Base-by-base conservation (phyloP, 2,113 vertebrate genomes). In the Desmodus rotundus region DNA sequence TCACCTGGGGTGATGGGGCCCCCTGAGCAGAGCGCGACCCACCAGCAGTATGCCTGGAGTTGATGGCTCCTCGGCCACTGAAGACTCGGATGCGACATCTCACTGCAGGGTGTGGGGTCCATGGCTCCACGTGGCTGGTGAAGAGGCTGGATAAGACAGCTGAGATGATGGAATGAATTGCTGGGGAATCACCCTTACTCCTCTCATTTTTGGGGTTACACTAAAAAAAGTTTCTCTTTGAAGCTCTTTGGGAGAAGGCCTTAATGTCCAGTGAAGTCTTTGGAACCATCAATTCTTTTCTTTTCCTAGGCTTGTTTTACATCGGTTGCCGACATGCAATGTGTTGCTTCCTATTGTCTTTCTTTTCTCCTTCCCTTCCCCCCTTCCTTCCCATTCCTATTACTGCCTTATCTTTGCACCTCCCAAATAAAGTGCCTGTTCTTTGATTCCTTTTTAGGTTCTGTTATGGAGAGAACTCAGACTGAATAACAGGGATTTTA, bases 31-130 rank as follows among this genome's bases (percentile, higher is more conserved):
- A 15, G 12, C 31, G 17, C 22, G 38, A 5, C 11, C n/a, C 58
- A 14, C 7, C 4, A 36, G 38, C 28, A 63, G 5, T 36, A 3
- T 58, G 2, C 3, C 2, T 36, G 22, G 17, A 31, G 4, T 28
- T 36, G 6, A 9, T 45, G 17, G 5, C 26, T 73, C 33, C 3
- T 43, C 4, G 7, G 7, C 10, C 41, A 33, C 24, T 67, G 45
- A 52, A 38, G 5, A 50, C 5, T 28, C n/a, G 50, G 15, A 13
- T 20, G 7, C 3, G 56, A 36, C 36, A 2, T 17, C 17, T 17
- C 52, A 11, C 52, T 26, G 0, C 9, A 61, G 10, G 5, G 26
- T 3, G 16, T 2, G 19, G 24, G 16, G 4, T 26, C 2, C 28
- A 2, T 36, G 2, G 20, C 28, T 14, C 15, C 52, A 72, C 22